phyloP scores from a whole-genome alignment of 2,888 invertebrate species.

The Galerucella calmariensis region DNA sequence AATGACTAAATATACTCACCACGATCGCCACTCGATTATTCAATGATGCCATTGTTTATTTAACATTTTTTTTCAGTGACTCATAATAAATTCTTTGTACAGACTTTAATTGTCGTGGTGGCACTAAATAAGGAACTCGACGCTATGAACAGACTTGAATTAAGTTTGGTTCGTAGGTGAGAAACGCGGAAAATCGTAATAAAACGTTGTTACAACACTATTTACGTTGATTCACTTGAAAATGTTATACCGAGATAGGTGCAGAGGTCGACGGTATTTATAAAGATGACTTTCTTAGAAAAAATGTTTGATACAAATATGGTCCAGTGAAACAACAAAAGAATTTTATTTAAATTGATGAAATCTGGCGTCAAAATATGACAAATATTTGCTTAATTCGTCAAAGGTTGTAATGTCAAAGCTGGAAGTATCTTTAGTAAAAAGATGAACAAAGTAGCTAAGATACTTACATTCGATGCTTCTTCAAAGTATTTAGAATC shows the following conservation, averaged over 20 bases:
- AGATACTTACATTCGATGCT: no score
- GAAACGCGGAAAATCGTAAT: constrained; percentile 6
- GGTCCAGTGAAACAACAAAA: neutral
- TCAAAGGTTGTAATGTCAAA: no score
- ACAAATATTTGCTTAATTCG: no score
- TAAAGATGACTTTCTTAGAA: neutral
- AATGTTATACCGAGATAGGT: neutral
- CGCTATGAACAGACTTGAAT: neutral
- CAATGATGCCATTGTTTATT: neutral
- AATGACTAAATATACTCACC: neutral
- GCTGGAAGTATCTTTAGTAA: no score
- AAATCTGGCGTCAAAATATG: no score
- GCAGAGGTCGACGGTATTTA: constrained; percentile 1
- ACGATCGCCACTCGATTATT: no score
- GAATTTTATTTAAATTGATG: no score
- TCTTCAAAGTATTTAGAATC: no score
- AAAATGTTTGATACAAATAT: neutral
- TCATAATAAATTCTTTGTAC: neutral
- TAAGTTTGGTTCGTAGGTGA: constrained; percentile 4
- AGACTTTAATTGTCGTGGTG: constrained; percentile 2
- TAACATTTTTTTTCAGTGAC: neutral
- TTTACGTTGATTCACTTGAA: neutral
- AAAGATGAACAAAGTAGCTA: no score
- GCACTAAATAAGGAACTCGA: constrained; percentile 8
- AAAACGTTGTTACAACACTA: neutral